Conservation (phyloP, 1,140 invertebrate genomes). For the Drosophila ogumai region DNA sequence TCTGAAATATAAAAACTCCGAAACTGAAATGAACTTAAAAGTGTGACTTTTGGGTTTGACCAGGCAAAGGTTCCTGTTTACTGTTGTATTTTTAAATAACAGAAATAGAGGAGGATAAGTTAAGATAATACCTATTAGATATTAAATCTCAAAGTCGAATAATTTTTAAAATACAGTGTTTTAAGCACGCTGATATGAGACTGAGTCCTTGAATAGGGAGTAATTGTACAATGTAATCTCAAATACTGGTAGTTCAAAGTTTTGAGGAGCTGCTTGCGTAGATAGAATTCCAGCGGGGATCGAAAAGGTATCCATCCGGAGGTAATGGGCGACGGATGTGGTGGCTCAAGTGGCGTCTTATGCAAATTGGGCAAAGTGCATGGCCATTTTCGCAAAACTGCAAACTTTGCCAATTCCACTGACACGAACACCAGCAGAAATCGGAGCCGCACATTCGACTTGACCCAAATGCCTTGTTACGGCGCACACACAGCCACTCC, state of each 20-base stretch:
- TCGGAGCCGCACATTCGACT: constrained; percentile 58
- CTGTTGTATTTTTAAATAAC: background rate
- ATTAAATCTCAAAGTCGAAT: background rate
- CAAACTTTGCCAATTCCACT: constrained; percentile 37
- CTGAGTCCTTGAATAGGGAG: background rate
- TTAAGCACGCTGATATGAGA: background rate
- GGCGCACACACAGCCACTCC: constrained; percentile 4
- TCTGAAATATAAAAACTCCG: background rate
- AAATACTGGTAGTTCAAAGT: background rate
- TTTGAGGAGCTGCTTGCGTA: background rate
- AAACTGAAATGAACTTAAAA: constrained; percentile 2
- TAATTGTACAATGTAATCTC: background rate
- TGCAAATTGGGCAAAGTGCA: constrained; percentile 63
- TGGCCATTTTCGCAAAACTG: constrained; percentile 54
- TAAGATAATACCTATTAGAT: too few relatives aligned
- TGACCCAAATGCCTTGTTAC: constrained; percentile 67
- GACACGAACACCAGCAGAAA: constrained; percentile 39
- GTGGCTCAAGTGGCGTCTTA: constrained; percentile 44
- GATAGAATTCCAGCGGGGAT: background rate
- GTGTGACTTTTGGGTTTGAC: too few relatives aligned
- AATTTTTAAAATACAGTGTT: background rate
- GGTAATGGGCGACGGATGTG: constrained; percentile 49
- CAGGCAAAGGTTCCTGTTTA: background rate
- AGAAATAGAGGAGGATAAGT: background rate
- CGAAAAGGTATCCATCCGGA: constrained; percentile 12